These are phyloP conservation scores for Cryptops parisi DNA, from an alignment of 2,888 invertebrate species.

Conservation along the genomic window DNA sequence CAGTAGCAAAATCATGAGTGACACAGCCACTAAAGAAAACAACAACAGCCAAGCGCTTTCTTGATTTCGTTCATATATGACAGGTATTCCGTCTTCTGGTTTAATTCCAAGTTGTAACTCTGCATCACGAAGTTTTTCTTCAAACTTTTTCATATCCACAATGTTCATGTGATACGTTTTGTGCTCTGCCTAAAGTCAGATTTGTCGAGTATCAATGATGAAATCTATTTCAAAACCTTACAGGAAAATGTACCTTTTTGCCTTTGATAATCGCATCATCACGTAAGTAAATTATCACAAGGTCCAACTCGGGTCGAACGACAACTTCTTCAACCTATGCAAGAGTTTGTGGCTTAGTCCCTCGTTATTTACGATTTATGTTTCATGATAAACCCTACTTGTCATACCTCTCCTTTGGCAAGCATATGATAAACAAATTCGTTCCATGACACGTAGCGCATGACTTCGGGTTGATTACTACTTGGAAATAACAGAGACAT, in stretches of 20 bases:
- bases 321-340: slow-evolving; percentile 55
- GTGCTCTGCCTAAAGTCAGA: slow-evolving; percentile 40
- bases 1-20: slow-evolving; percentile 21
- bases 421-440: slow-evolving; percentile 92
- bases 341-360: neutral
- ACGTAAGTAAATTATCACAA: slow-evolving; percentile 67
- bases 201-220: neutral
- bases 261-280: slow-evolving; percentile 80
- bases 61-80: slow-evolving; percentile 66
- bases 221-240: slow-evolving; percentile 7
- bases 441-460: slow-evolving; percentile 85
- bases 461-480: slow-evolving; percentile 56
- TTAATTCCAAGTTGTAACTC: slow-evolving; percentile 66
- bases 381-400: too few species aligned
- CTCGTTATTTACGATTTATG: too few species aligned
- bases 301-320: slow-evolving; percentile 66
- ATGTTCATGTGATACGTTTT: slow-evolving; percentile 70
- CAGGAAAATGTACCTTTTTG: slow-evolving; percentile 39
- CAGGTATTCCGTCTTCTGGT: slow-evolving; percentile 57
- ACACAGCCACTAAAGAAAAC: slow-evolving; percentile 48
- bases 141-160: slow-evolving; percentile 68
- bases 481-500: slow-evolving; percentile 55
- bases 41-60: slow-evolving; percentile 55
- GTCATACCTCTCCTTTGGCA: slow-evolving; percentile 79
- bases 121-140: slow-evolving; percentile 72